Conservation (phyloP, 2,797 vertebrate species). For the Megalops cyprinoides region DNA sequence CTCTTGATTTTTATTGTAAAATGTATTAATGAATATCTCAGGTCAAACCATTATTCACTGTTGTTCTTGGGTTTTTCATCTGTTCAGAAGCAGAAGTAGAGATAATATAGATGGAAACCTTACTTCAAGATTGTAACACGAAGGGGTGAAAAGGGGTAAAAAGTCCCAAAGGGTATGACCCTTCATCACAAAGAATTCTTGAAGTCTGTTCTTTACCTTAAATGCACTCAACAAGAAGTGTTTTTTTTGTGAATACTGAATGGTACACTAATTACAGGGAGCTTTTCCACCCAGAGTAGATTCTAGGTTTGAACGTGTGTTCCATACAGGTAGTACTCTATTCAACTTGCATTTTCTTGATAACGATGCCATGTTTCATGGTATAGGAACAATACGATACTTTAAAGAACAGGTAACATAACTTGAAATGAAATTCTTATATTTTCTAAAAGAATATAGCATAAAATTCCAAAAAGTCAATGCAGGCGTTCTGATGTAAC, state of each 20-base stretch:
- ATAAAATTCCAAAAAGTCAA: no score
- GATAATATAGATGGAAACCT: slow-evolving; percentile 21
- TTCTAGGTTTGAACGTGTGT: not conserved
- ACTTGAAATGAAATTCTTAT: no score
- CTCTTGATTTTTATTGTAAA: not conserved
- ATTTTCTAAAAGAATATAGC: no score
- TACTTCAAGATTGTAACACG: slow-evolving; percentile 11
- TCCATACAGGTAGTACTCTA: no score
- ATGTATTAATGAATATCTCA: slow-evolving; percentile 13
- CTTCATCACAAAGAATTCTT: not conserved
- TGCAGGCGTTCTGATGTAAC: no score
- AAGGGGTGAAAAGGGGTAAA: slow-evolving; percentile 10
- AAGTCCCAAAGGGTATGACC: not conserved
- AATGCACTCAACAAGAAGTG: not conserved
- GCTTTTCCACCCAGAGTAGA: not conserved
- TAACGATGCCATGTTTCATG: no score
- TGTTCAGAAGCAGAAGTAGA: not conserved
- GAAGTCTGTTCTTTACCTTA: not conserved
- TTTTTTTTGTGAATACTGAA: not conserved
- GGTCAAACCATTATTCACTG: slow-evolving; percentile 11
- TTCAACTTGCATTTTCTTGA: no score
- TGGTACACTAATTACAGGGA: slow-evolving; percentile 6
- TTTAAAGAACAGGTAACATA: no score
- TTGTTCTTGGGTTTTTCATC: not conserved
- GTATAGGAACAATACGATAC: no score